Evolutionary conservation across 2,888 invertebrate genomes (phyloP).

Genomic region (Cremastinae sp.): DNA sequence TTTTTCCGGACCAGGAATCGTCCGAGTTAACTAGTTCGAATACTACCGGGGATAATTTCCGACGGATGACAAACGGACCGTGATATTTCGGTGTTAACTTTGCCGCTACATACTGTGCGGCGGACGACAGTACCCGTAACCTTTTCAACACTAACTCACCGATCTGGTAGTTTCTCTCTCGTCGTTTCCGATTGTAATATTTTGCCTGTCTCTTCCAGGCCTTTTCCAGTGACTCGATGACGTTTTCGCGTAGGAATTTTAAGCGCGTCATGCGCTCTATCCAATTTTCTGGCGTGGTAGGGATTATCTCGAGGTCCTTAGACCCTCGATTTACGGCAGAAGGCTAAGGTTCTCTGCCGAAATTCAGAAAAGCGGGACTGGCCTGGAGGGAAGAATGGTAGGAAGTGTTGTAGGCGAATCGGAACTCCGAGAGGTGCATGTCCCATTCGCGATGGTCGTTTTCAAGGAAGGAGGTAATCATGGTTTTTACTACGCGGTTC

Average conservation of each 20-base stretch:
- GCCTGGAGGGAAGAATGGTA: neutral
- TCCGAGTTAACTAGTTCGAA: neutral
- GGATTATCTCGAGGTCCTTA: neutral
- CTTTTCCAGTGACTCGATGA: neutral
- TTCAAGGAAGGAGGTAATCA: too few species aligned
- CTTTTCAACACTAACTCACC: slow-evolving; percentile 1
- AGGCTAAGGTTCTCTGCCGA: neutral
- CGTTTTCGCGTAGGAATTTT: neutral
- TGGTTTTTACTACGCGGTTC: slow-evolving; percentile 8
- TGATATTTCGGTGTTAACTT: slow-evolving; percentile 13
- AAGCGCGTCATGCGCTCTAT: neutral
- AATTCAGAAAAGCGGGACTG: neutral
- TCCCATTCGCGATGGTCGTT: too few species aligned
- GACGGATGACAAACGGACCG: neutral
- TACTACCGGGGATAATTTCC: neutral
- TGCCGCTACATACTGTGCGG: slow-evolving; percentile 2
- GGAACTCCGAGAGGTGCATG: too few species aligned
- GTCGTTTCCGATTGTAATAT: slow-evolving; percentile 1
- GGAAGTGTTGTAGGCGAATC: neutral
- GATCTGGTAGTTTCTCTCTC: neutral
- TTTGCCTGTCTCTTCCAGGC: neutral
- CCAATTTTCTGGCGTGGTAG: neutral
- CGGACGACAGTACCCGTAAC: neutral
- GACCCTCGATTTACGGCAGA: neutral
- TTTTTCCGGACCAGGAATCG: neutral